Base-by-base conservation (phyloP, 2,888 invertebrate species). In the Amorpha juglandis region DNA sequence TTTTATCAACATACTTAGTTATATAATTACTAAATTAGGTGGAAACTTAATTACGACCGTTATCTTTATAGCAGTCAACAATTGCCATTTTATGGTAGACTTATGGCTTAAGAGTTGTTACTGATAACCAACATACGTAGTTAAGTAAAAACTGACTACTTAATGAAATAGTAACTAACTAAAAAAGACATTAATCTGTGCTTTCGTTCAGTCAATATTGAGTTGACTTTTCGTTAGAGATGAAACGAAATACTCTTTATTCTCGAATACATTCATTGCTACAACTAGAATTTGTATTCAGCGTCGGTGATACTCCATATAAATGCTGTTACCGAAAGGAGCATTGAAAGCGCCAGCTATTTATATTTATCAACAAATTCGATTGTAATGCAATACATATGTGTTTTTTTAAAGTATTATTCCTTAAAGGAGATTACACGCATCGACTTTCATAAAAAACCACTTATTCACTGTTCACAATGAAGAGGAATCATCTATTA, bases 401-500 rank as follows among this genome's bases (percentile, higher is more conserved):
- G 6, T 58, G 38, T 42, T 58, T 38, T 63, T 70, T 52, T 70
- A 68, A 72, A 71, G 74, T 73, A 73, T 72, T 68, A 67, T 68
- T 71, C 68, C 7, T 35, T 16, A 53, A 70, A 72, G 70, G 71
- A 74, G 74, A 78, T 82, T 80, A 80, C 81, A 78, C 78, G 66
- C 74, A 73, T 80, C 76, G 78, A 78, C 81, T 84, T 84, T 75
- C 74, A 79, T 78, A 83, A 79, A 81, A 82, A 76, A 76, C 74
- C 72, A 80, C 81, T 81, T 77, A 77, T 79, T 76, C 77, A 74
- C 72, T 76, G 78, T 78, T 79, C 80, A 84, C 82, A 84, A 84
- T 83, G 81, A 80, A 75, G 77, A 74, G 72, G 79, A 81, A 83
- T 83, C 82, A 83, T 85, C 81, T 83, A 86, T 87, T 84, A 86